Conservation (phyloP, 2,797 vertebrate genomes). For the Glossophaga mutica region DNA sequence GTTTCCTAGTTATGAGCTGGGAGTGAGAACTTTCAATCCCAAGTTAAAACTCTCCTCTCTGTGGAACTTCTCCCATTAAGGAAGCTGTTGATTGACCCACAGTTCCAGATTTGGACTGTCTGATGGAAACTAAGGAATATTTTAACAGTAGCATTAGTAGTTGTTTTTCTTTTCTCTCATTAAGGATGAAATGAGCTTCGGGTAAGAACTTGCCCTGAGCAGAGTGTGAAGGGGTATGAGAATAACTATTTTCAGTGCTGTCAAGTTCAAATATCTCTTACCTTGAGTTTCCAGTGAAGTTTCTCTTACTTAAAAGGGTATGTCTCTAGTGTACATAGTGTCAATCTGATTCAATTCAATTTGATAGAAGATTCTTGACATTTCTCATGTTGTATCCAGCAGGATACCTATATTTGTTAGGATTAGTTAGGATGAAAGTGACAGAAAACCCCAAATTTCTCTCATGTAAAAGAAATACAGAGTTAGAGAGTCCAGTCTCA, state of each 20-base stretch:
- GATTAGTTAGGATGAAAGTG: not conserved
- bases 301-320: not conserved
- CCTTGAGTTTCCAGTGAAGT: not conserved
- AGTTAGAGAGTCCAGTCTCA: not conserved
- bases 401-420: not conserved
- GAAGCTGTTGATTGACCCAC: not conserved
- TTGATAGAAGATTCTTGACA: not conserved
- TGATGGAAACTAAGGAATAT: not conserved
- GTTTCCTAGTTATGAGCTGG: constrained; percentile 23
- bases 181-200: not conserved
- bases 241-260: not conserved
- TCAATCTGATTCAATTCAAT: not conserved
- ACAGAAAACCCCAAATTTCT: not conserved
- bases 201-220: not conserved
- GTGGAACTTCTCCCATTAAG: not conserved
- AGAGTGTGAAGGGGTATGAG: not conserved
- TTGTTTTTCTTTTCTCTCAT: not conserved
- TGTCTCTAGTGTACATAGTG: not conserved
- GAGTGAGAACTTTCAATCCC: not conserved
- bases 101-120: not conserved
- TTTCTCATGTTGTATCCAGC: not conserved
- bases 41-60: not conserved
- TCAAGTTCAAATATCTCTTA: not conserved
- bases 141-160: not conserved
- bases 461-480: not conserved